Evolutionary conservation across 2,888 invertebrate genomes (phyloP).

Genomic region (Cryptocephalus primarius): DNA sequence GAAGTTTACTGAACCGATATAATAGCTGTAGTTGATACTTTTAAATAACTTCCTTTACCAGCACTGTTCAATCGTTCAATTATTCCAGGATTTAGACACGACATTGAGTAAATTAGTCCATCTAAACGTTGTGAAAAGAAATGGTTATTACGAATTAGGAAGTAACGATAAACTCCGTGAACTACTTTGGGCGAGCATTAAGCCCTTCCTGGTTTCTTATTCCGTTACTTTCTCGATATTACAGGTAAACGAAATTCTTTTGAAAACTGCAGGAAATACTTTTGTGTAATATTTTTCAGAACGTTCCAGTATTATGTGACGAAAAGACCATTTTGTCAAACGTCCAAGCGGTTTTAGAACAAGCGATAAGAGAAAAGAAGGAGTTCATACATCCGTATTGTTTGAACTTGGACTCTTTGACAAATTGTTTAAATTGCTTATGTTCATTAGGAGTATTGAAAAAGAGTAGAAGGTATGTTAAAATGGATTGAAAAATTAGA

Average conservation of each 20-base stretch:
- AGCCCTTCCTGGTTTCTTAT: conserved; percentile 53
- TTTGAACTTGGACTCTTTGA: conserved; percentile 56
- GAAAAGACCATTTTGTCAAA: conserved; percentile 45
- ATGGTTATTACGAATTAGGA: conserved; percentile 32
- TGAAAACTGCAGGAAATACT: background rate
- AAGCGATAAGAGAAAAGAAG: conserved; percentile 31
- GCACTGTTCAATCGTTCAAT: background rate
- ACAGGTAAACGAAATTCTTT: conserved; percentile 35
- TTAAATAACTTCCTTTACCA: no score
- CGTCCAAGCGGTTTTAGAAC: conserved; percentile 51
- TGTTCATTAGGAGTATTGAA: conserved; percentile 34
- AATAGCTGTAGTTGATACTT: no score
- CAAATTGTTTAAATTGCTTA: conserved; percentile 47
- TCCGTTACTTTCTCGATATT: conserved; percentile 39
- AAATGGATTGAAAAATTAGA: background rate
- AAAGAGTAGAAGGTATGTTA: conserved; percentile 27
- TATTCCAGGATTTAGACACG: conserved; percentile 38
- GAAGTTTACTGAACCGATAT: no score
- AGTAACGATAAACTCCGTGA: conserved; percentile 39
- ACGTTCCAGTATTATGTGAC: conserved; percentile 25
- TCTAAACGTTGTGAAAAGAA: conserved; percentile 26
- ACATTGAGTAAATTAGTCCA: conserved; percentile 31
- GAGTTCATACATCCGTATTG: conserved; percentile 56
- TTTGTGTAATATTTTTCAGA: conserved; percentile 15
- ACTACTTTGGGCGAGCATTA: conserved; percentile 47